phyloP scores from a whole-genome alignment of 1,140 invertebrate species.

The Leptinotarsa lineolata region DNA sequence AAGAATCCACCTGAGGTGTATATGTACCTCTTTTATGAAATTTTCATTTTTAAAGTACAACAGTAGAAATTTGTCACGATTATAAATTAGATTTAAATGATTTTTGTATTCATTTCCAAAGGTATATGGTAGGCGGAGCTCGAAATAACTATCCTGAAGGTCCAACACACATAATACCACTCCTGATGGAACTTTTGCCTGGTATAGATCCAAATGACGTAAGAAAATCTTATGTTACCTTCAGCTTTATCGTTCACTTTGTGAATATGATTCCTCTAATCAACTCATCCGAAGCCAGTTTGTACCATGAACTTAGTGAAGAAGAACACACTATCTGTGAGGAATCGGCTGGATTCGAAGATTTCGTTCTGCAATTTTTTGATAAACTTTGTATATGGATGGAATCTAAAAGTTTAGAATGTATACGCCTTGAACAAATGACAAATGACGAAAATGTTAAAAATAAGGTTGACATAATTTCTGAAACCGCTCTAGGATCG shows the following conservation, averaged over 20 bases:
- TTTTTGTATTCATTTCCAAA: slow-evolving; percentile 32
- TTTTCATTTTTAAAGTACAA: too few relatives aligned
- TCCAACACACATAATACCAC: slow-evolving; percentile 77
- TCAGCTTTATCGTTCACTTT: slow-evolving; percentile 80
- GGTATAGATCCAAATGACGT: slow-evolving; percentile 92
- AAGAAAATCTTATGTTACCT: slow-evolving; percentile 78
- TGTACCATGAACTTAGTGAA: slow-evolving; percentile 73
- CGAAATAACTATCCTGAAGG: slow-evolving; percentile 73
- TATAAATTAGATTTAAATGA: too few relatives aligned
- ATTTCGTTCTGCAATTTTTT: slow-evolving; percentile 85
- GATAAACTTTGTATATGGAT: slow-evolving; percentile 77
- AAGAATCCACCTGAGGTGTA: too few relatives aligned
- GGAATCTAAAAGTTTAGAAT: slow-evolving; percentile 73
- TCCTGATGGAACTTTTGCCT: slow-evolving; percentile 79
- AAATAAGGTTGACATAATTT: slow-evolving; percentile 71
- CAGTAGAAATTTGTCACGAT: too few relatives aligned
- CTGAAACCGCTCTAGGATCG: slow-evolving; percentile 71
- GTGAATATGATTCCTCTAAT: slow-evolving; percentile 78
- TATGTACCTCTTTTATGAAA: too few relatives aligned
- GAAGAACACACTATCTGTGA: slow-evolving; percentile 77
- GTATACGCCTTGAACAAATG: slow-evolving; percentile 67
- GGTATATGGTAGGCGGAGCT: slow-evolving; percentile 70
- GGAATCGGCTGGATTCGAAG: slow-evolving; percentile 83
- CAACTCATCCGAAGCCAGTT: slow-evolving; percentile 78
- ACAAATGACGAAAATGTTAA: slow-evolving; percentile 59